A percentile compares a stretch with the other conserved stretches of the same genome.
Conservation (phyloP, 2,797 vertebrate species). For the Acrossocheilus wenchowensis region DNA sequence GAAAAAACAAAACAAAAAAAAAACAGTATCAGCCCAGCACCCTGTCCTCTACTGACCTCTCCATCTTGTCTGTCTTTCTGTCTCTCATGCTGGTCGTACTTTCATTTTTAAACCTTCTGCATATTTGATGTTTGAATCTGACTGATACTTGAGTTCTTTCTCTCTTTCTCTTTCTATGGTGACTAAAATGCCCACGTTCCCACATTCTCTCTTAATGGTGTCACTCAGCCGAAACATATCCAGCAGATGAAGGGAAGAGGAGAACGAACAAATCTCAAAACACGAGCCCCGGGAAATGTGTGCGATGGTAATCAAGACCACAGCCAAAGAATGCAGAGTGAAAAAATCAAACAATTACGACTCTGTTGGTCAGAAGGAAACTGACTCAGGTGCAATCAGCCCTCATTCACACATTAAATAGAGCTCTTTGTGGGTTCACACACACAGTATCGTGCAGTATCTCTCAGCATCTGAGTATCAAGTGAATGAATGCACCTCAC, state of each 20-base stretch:
- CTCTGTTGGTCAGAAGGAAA: slow-evolving; percentile 65
- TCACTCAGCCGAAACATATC: slow-evolving; percentile 24
- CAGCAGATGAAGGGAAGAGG: background rate
- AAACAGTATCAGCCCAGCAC: background rate
- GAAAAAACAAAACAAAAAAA: background rate
- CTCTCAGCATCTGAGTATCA: slow-evolving; percentile 33
- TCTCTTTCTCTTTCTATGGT: background rate
- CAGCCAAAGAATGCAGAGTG: slow-evolving; percentile 65
- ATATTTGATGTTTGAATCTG: background rate
- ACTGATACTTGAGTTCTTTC: background rate
- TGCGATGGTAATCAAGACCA: slow-evolving; percentile 59
- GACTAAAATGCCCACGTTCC: background rate
- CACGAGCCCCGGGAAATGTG: slow-evolving; percentile 40
- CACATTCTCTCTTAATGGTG: slow-evolving; percentile 5
- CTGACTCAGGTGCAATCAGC: slow-evolving; percentile 69
- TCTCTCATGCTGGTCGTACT: too few species aligned
- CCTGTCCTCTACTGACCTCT: background rate
- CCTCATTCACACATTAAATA: slow-evolving; percentile 59
- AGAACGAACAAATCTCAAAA: background rate
- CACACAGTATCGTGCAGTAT: slow-evolving; percentile 22
- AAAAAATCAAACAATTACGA: slow-evolving; percentile 69
- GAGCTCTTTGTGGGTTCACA: slow-evolving; percentile 51
- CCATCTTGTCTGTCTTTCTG: background rate
- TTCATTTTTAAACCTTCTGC: background rate
- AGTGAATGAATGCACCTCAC: slow-evolving; percentile 21